A percentile compares a stretch with the other conserved stretches of the same genome.
These are phyloP conservation scores for Alethe diademata DNA, from an alignment of 2,113 vertebrate species.

Conservation along the genomic window DNA sequence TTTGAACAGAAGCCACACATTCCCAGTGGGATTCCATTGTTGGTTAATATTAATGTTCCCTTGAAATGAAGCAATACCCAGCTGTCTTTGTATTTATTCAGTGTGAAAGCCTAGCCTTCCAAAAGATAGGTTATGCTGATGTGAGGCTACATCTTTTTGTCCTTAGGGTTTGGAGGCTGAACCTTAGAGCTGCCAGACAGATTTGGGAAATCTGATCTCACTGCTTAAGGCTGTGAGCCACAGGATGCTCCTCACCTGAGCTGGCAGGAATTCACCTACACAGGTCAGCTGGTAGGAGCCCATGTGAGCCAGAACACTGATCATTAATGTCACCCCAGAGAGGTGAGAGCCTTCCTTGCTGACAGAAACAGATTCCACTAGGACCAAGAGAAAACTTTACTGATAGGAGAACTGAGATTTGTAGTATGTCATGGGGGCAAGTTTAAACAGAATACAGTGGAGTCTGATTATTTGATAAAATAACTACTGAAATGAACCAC, in stretches of 20 bases:
- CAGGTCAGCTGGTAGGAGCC: slow-evolving; percentile 40
- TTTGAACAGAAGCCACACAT: background rate
- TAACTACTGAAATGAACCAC: background rate
- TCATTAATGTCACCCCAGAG: slow-evolving; percentile 53
- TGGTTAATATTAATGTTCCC: slow-evolving; percentile 59
- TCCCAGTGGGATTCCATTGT: background rate
- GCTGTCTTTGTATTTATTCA: slow-evolving; percentile 10
- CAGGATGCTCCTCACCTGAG: slow-evolving; percentile 4
- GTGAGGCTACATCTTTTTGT: background rate
- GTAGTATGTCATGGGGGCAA: background rate
- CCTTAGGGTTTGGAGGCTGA: slow-evolving; percentile 6
- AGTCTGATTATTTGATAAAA: slow-evolving; percentile 49
- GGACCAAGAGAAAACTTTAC: background rate
- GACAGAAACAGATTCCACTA: slow-evolving; percentile 49
- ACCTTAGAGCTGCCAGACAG: background rate
- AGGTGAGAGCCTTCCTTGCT: slow-evolving; percentile 2
- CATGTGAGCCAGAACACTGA: slow-evolving; percentile 22
- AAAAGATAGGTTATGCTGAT: background rate
- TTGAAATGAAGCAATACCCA: slow-evolving; percentile 36
- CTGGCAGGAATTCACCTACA: slow-evolving; percentile 28
- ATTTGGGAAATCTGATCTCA: slow-evolving; percentile 1
- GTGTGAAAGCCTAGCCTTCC: slow-evolving; percentile 11
- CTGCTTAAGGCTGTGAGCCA: background rate
- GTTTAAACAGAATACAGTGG: slow-evolving; percentile 35
- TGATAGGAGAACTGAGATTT: slow-evolving; percentile 27